Evolutionary conservation across 2,888 invertebrate genomes (phyloP).

Genomic region (Caenorhabditis sp.): DNA sequence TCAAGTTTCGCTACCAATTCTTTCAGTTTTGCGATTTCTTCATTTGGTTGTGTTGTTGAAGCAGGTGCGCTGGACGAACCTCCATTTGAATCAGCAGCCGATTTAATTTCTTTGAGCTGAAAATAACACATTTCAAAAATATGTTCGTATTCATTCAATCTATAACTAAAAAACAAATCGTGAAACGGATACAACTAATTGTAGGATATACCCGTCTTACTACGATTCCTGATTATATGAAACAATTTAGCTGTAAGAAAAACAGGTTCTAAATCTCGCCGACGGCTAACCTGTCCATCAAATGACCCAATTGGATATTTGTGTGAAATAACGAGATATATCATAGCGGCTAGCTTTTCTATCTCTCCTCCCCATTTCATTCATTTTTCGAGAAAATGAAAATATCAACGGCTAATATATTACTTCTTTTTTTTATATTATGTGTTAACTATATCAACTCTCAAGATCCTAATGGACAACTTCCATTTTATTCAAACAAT

Average conservation of each 20-base stretch:
- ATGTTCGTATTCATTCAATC: too few relatives aligned
- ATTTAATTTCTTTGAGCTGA: not conserved
- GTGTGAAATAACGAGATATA: slow-evolving; percentile 16
- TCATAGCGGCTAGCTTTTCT: slow-evolving; percentile 21
- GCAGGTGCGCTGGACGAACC: not conserved
- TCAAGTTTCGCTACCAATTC: slow-evolving; percentile 12
- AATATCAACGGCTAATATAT: slow-evolving; percentile 9
- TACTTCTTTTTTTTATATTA: slow-evolving; percentile 10
- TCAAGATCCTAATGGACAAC: slow-evolving; percentile 19
- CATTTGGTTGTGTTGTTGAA: not conserved
- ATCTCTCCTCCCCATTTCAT: slow-evolving; percentile 12
- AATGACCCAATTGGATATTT: slow-evolving; percentile 39
- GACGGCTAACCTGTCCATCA: slow-evolving; percentile 36
- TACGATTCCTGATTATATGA: not conserved
- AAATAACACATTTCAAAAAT: not conserved
- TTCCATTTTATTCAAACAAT: slow-evolving; percentile 17
- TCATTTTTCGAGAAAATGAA: slow-evolving; percentile 2
- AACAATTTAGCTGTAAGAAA: not conserved
- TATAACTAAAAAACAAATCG: not conserved
- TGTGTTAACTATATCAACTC: not conserved
- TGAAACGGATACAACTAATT: not conserved
- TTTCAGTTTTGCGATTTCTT: slow-evolving; percentile 5
- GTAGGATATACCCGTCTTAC: not conserved
- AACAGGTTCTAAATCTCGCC: slow-evolving; percentile 33
- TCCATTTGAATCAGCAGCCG: not conserved